Evolutionary conservation across 2,888 invertebrate species (phyloP).

Genomic region (Oscheius sp.): DNA sequence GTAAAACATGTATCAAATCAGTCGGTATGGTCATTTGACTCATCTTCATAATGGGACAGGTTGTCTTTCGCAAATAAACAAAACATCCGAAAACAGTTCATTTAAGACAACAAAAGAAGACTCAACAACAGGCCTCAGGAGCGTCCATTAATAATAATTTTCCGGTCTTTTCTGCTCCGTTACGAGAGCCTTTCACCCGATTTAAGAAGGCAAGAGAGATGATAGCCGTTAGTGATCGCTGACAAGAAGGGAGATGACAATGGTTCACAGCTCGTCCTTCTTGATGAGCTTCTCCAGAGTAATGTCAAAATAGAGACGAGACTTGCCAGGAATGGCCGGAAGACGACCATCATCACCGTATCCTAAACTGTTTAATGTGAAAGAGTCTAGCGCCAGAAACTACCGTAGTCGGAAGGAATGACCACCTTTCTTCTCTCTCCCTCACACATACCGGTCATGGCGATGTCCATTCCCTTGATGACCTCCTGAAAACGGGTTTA

Average conservation of each 20-base stretch:
- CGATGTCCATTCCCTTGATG: slow-evolving; percentile 71
- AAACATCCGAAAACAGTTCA: slow-evolving; percentile 14
- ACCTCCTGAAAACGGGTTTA: slow-evolving; percentile 56
- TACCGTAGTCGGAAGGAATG: slow-evolving; percentile 67
- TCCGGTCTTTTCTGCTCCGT: neutral
- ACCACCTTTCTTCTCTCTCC: slow-evolving; percentile 71
- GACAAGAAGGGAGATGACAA: slow-evolving; percentile 11
- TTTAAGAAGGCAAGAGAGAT: slow-evolving; percentile 22
- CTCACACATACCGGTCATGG: slow-evolving; percentile 72
- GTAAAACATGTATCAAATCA: neutral
- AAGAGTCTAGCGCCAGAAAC: neutral
- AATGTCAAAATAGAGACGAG: slow-evolving; percentile 72
- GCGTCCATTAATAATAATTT: slow-evolving; percentile 5
- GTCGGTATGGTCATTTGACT: no score
- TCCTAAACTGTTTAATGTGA: slow-evolving; percentile 41
- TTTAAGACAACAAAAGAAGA: slow-evolving; percentile 17
- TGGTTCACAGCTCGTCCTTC: slow-evolving; percentile 66
- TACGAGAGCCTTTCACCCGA: neutral
- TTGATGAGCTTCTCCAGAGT: slow-evolving; percentile 71
- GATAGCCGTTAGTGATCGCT: slow-evolving; percentile 13
- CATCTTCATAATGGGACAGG: slow-evolving; percentile 12
- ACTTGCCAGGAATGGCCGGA: slow-evolving; percentile 71
- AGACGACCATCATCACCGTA: slow-evolving; percentile 71
- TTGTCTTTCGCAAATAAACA: neutral
- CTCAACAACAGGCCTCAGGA: slow-evolving; percentile 23